A percentile compares a stretch with the other conserved stretches of the same genome.
Evolutionary conservation across 2,888 invertebrate genomes (phyloP).

Genomic region (Ormyrus nitidulus): DNA sequence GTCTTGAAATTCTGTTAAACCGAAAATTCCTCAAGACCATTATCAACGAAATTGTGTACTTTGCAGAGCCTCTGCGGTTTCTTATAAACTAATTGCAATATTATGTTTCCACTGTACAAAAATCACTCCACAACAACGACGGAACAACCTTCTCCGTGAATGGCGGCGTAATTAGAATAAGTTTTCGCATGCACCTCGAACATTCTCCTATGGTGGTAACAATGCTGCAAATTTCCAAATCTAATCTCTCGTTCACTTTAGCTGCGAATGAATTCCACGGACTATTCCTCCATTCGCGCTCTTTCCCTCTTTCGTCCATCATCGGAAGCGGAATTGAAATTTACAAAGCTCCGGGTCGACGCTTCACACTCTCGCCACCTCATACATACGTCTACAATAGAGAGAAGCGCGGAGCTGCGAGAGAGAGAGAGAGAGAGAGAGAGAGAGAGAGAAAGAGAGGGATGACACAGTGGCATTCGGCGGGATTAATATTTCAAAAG

Average conservation of each 20-base stretch:
- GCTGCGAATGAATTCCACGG: not conserved
- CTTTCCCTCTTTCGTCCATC: conserved; percentile 21
- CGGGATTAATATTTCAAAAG: conserved; percentile 53
- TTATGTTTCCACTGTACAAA: too few relatives aligned
- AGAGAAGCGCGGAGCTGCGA: too few relatives aligned
- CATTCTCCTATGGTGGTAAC: not conserved
- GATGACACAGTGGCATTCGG: conserved; percentile 1
- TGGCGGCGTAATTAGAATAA: not conserved
- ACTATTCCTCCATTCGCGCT: not conserved
- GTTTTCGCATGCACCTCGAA: not conserved
- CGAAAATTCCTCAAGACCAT: too few relatives aligned
- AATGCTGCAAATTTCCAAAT: conserved; percentile 14
- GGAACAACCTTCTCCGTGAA: too few relatives aligned
- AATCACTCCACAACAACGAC: too few relatives aligned
- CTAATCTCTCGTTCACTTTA: conserved; percentile 10
- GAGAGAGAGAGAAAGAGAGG: not conserved
- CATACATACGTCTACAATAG: not conserved
- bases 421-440: not conserved
- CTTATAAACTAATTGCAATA: too few relatives aligned
- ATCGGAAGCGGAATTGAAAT: conserved; percentile 47
- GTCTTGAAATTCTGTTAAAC: too few relatives aligned
- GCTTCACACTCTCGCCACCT: not conserved
- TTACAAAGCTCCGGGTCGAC: conserved; percentile 41
- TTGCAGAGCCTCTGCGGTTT: too few relatives aligned
- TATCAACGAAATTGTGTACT: too few relatives aligned